Percentiles rank a stretch among this genome's conserved stretches.
phyloP scores from a whole-genome alignment of 1,140 invertebrate genomes.

The Hypothenemus hampei region DNA sequence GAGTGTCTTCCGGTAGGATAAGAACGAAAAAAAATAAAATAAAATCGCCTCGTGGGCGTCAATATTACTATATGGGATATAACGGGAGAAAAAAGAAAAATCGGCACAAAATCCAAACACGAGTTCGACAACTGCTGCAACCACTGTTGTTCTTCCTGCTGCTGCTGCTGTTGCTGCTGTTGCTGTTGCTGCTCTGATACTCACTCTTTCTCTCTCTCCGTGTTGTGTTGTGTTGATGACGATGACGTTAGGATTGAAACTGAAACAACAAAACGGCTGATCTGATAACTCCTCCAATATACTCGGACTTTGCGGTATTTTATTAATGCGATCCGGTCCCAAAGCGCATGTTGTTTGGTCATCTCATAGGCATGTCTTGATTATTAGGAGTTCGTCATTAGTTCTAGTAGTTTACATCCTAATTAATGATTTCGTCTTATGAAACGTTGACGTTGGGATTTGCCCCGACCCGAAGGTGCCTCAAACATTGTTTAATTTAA shows the following conservation, averaged over 20 bases:
- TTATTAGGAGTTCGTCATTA: conserved; percentile 2
- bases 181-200: no score
- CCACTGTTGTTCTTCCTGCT: no score
- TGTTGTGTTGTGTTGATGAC: background rate
- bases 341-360: conserved; percentile 9
- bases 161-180: no score
- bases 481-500: background rate
- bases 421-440: conserved; percentile 1
- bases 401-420: background rate
- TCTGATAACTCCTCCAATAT: conserved; percentile 3
- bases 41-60: no score
- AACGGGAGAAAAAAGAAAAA: background rate
- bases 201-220: no score
- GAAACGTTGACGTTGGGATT: no score
- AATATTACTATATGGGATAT: no score
- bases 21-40: background rate
- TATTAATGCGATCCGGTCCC: no score
- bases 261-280: conserved; percentile 5
- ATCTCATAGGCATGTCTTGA: background rate
- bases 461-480: background rate
- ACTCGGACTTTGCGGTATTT: conserved; percentile 1
- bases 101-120: background rate
- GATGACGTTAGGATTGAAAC: conserved; percentile 1
- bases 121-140: background rate
- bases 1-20: conserved; percentile 7